Evolutionary conservation across 2,888 invertebrate genomes (phyloP).

Genomic region (Rhopalosiphum nymphaeae): DNA sequence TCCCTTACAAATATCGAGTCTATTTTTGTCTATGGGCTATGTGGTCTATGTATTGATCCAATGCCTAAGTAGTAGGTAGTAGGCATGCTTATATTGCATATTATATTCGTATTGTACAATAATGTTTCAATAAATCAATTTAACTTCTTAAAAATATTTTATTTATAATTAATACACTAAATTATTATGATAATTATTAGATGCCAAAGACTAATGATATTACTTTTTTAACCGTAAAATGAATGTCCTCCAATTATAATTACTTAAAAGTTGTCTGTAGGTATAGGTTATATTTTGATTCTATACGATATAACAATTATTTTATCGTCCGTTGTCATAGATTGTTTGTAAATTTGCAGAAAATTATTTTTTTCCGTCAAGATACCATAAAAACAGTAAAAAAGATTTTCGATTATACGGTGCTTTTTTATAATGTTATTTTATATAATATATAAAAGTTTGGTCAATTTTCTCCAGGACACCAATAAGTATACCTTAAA

Average conservation of each 20-base stretch:
- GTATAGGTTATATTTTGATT: neutral
- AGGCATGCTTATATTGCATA: neutral
- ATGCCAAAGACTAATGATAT: neutral
- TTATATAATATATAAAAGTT: neutral
- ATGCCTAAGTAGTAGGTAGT: neutral
- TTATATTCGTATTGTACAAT: neutral
- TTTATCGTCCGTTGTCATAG: neutral
- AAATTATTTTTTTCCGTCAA: neutral
- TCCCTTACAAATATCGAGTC: neutral
- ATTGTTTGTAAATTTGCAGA: neutral
- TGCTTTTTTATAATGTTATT: neutral
- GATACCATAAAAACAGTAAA: neutral
- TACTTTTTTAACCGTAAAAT: neutral
- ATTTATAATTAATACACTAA: neutral
- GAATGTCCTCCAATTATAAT: neutral
- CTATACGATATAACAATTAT: neutral
- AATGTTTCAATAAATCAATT: neutral
- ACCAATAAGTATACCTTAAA: neutral
- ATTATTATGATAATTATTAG: neutral
- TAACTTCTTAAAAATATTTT: too few species aligned
- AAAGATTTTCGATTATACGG: neutral
- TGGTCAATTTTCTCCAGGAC: neutral
- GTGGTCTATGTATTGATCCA: neutral
- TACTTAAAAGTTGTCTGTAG: neutral
- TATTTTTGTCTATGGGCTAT: neutral